Evolutionary conservation across 1,140 invertebrate species (phyloP).

Genomic region (Orius insidiosus): DNA sequence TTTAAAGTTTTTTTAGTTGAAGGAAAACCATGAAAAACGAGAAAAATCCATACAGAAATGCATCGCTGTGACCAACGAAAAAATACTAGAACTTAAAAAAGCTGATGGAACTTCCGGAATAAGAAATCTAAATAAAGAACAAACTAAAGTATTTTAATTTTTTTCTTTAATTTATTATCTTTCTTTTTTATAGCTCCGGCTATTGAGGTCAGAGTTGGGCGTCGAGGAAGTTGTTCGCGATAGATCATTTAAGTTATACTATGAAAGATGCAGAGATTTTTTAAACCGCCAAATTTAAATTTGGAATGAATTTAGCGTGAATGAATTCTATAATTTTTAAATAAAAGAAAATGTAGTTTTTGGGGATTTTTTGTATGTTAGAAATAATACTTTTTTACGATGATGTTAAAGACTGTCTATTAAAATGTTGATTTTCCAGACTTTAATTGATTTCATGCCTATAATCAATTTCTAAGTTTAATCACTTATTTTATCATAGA

Average conservation of each 20-base stretch:
- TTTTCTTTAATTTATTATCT: not conserved
- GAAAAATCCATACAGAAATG: slow-evolving; percentile 60
- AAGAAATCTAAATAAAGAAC: slow-evolving; percentile 59
- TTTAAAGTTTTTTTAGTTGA: too few species aligned
- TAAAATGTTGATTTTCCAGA: too few species aligned
- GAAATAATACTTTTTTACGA: too few species aligned
- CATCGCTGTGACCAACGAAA: slow-evolving; percentile 44
- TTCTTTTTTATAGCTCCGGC: slow-evolving; percentile 39
- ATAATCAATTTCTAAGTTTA: too few species aligned
- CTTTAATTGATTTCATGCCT: too few species aligned
- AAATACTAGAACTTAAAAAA: slow-evolving; percentile 47
- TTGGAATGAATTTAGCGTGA: not conserved
- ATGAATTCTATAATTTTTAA: too few species aligned
- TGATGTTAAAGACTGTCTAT: too few species aligned
- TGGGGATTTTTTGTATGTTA: too few species aligned
- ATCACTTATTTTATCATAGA: too few species aligned
- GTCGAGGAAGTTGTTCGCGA: slow-evolving; percentile 77
- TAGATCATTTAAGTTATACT: slow-evolving; percentile 60
- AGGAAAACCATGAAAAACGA: slow-evolving; percentile 31
- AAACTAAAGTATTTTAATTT: slow-evolving; percentile 12
- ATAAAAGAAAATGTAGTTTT: too few species aligned
- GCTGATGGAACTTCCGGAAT: slow-evolving; percentile 38
- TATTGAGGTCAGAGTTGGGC: slow-evolving; percentile 66
- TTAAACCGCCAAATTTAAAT: slow-evolving; percentile 33
- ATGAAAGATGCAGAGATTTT: slow-evolving; percentile 65